These are phyloP conservation scores for Bufo bufo DNA, from an alignment of 2,113 vertebrate genomes.

Conservation along the genomic window DNA sequence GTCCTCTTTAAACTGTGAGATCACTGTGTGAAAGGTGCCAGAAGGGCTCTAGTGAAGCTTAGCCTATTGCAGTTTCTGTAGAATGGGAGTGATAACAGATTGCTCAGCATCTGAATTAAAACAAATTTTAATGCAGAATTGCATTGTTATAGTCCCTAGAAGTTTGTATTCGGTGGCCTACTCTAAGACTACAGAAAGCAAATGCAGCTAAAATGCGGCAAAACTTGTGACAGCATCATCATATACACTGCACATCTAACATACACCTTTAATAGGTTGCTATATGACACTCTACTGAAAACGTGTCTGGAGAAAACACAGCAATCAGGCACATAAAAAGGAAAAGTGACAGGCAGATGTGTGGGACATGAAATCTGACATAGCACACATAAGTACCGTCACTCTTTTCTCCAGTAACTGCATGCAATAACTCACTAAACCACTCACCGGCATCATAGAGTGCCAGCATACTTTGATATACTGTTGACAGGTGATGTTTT, in stretches of 20 bases:
- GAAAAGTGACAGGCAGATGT: constrained; percentile 9
- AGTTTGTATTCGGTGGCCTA: too few species aligned
- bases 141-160: too few species aligned
- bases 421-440: constrained; percentile 17
- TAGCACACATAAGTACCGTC: constrained; percentile 4
- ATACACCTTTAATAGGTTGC: neutral
- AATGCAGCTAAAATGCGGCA: neutral
- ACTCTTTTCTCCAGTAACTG: constrained; percentile 8
- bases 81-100: too few species aligned
- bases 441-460: neutral
- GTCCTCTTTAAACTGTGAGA: too few species aligned
- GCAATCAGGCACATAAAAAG: neutral
- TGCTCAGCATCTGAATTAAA: too few species aligned
- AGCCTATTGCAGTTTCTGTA: too few species aligned
- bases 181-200: too few species aligned
- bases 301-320: neutral
- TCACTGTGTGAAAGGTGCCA: too few species aligned
- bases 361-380: constrained; percentile 4
- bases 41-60: too few species aligned
- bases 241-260: neutral
- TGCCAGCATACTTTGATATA: constrained; percentile 9
- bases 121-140: too few species aligned
- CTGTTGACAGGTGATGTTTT: constrained; percentile 29
- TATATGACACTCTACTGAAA: constrained; percentile 5
- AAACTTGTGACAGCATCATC: neutral